phyloP scores from a whole-genome alignment of 2,888 invertebrate genomes.

The Drosophila colorata region DNA sequence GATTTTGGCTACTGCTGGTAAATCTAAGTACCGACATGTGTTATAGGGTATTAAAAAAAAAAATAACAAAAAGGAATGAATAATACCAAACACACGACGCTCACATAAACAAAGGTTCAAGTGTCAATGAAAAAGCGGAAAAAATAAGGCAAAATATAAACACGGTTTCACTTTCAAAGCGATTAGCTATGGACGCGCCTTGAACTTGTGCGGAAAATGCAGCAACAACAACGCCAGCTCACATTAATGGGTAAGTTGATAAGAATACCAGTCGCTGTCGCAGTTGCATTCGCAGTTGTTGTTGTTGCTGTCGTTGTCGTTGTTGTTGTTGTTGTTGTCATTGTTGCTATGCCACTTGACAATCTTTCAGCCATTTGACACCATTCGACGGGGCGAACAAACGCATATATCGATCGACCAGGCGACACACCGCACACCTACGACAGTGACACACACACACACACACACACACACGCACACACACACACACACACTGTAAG shows the following conservation, averaged over 20 bases:
- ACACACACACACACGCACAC: constrained; percentile 8
- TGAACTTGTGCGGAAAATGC: constrained; percentile 62
- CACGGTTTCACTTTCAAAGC: constrained; percentile 82
- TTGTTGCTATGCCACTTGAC: constrained; percentile 51
- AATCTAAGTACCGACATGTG: not conserved
- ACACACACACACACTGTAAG: not conserved
- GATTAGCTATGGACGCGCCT: constrained; percentile 77
- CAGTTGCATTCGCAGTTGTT: too few relatives aligned
- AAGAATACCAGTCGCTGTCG: constrained; percentile 54
- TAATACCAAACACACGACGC: constrained; percentile 52
- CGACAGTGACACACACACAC: constrained; percentile 27
- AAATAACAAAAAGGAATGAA: not conserved
- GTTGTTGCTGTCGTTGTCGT: constrained; percentile 25
- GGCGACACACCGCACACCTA: constrained; percentile 72
- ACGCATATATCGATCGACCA: constrained; percentile 41
- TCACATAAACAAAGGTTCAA: constrained; percentile 62
- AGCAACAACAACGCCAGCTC: constrained; percentile 29
- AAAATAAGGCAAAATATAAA: constrained; percentile 71
- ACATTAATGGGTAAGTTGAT: constrained; percentile 40
- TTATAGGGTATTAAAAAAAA: constrained; percentile 36
- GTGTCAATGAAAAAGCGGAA: constrained; percentile 68
- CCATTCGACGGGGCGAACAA: constrained; percentile 45
- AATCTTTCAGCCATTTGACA: constrained; percentile 68
- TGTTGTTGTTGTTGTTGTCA: constrained; percentile 27
- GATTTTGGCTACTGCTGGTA: constrained; percentile 5